Conservation (phyloP, 2,113 vertebrate genomes). For the Petrocephalus zakoni region DNA sequence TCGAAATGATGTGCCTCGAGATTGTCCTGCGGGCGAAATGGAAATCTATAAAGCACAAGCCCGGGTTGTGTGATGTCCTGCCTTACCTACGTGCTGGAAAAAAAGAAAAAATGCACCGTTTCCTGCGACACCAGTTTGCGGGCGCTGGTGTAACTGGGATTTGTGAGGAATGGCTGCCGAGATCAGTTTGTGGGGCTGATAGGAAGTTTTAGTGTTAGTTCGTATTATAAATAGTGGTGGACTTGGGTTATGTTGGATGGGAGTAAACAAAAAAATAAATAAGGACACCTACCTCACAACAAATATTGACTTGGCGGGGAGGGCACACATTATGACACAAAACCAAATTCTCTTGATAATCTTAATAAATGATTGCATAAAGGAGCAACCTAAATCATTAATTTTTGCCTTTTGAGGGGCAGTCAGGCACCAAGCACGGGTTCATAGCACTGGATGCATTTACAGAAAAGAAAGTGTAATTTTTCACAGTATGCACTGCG, state of each 20-base stretch:
- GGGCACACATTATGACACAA: too few relatives aligned
- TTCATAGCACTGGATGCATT: neutral
- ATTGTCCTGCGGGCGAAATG: neutral
- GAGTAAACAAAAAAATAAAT: too few relatives aligned
- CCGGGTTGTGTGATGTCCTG: neutral
- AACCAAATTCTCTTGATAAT: too few relatives aligned
- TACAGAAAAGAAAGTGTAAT: neutral
- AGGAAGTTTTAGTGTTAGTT: neutral
- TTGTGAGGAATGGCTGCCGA: neutral
- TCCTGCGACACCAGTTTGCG: neutral
- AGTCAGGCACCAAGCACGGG: neutral
- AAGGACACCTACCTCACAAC: too few relatives aligned
- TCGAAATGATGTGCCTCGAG: conserved; percentile 7
- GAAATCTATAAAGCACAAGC: conserved; percentile 8
- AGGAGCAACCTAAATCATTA: too few relatives aligned
- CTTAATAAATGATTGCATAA: too few relatives aligned
- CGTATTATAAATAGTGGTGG: too few relatives aligned
- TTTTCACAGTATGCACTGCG: neutral
- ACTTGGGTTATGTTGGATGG: too few relatives aligned
- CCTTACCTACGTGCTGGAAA: neutral
- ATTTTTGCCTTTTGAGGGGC: too few relatives aligned
- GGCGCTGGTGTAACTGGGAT: neutral
- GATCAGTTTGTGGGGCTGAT: neutral
- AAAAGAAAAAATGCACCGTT: neutral
- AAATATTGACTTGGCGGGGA: too few relatives aligned